Evolutionary conservation across 2,888 invertebrate species (phyloP).

Genomic region (Rotaria socialis): DNA sequence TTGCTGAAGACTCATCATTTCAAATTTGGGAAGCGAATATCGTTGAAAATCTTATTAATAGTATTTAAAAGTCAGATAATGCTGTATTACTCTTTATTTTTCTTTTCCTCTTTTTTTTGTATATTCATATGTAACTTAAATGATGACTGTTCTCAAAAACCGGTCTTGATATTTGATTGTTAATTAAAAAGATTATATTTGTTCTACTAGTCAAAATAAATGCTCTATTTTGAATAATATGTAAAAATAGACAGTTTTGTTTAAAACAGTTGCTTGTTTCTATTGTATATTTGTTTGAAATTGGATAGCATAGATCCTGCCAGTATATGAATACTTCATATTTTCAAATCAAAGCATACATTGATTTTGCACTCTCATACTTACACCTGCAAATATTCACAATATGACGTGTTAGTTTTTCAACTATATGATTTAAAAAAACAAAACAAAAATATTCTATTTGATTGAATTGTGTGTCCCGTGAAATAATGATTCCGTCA

Average conservation of each 20-base stretch:
- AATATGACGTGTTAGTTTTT: too few relatives aligned
- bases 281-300: too few relatives aligned
- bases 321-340: too few relatives aligned
- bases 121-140: constrained; percentile 5
- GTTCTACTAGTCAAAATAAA: constrained; percentile 9
- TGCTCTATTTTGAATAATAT: constrained; percentile 9
- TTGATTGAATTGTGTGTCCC: too few relatives aligned
- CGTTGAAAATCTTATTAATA: not conserved
- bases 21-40: not conserved
- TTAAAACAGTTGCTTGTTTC: too few relatives aligned
- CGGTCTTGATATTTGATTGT: not conserved
- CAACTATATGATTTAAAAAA: too few relatives aligned
- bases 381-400: too few relatives aligned
- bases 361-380: too few relatives aligned
- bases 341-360: too few relatives aligned
- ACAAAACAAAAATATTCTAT: too few relatives aligned
- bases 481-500: too few relatives aligned
- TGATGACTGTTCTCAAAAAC: not conserved
- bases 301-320: too few relatives aligned
- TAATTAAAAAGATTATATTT: not conserved
- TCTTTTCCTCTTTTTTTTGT: constrained; percentile 9
- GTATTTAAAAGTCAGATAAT: not conserved
- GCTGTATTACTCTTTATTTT: not conserved
- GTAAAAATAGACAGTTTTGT: not conserved
- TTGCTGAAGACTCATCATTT: constrained; percentile 27